These are phyloP conservation scores for Haliclona indistincta DNA, from an alignment of 37 sponge, comb jelly and placozoan genomes.

Conservation along the genomic window DNA sequence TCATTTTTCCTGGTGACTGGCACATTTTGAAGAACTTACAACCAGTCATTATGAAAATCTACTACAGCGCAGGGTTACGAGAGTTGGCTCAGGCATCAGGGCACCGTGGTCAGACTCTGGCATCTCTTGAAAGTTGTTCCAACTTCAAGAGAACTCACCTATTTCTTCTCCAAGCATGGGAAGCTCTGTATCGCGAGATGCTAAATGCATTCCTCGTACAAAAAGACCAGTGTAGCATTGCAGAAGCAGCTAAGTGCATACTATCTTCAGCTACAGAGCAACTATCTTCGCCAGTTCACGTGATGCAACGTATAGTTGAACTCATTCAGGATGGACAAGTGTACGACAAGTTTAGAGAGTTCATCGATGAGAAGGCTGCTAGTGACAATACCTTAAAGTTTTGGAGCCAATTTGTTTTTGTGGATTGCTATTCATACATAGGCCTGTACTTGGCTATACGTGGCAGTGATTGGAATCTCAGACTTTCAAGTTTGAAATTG, in stretches of 20 bases:
- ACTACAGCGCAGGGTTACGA: background rate
- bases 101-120: background rate
- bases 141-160: slow-evolving; percentile 26
- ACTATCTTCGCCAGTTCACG: too few species aligned
- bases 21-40: slow-evolving; percentile 12
- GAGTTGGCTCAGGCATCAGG: background rate
- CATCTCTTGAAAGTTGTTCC: slow-evolving; percentile 13
- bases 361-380: background rate
- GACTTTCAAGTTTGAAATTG: slow-evolving; percentile 7
- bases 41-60: background rate
- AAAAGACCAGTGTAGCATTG: too few species aligned
- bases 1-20: slow-evolving; percentile 25
- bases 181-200: slow-evolving; percentile 18
- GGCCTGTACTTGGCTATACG: background rate
- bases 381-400: slow-evolving; percentile 25
- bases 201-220: background rate
- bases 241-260: too few species aligned
- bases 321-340: background rate
- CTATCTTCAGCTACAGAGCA: too few species aligned
- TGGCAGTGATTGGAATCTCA: background rate
- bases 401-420: slow-evolving; percentile 21
- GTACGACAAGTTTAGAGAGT: background rate
- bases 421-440: slow-evolving; percentile 14
- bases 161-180: slow-evolving; percentile 9
- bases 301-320: too few species aligned